Conservation (phyloP, 2,797 vertebrate species). For the Aratinga solstitialis region DNA sequence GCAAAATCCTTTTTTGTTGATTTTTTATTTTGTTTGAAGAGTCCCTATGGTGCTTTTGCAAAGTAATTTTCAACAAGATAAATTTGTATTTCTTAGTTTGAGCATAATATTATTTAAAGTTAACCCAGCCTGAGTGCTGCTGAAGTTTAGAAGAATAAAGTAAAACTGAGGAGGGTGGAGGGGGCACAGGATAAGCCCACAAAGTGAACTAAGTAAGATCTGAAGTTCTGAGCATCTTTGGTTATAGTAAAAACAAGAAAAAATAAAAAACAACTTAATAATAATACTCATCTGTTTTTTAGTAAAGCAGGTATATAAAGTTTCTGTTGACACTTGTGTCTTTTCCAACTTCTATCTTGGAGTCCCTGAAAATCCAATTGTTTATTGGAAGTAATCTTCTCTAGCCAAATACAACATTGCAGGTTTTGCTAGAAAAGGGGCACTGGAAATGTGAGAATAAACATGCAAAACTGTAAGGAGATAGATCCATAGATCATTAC, state of each 20-base stretch:
- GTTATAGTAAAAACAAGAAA: background rate
- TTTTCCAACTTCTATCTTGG: background rate
- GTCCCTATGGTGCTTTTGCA: background rate
- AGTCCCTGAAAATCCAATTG: background rate
- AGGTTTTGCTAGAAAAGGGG: fast-evolving
- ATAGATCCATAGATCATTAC: fast-evolving
- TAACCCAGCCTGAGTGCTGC: background rate
- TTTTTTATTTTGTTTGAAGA: background rate
- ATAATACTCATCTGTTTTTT: background rate
- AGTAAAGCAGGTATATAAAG: background rate
- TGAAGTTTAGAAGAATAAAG: background rate
- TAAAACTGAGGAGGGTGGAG: background rate
- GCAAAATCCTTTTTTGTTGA: background rate
- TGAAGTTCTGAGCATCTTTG: background rate
- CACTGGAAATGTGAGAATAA: background rate
- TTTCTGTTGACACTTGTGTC: background rate
- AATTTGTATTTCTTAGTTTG: background rate
- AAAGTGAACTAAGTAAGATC: background rate
- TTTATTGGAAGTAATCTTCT: background rate
- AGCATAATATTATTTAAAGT: background rate
- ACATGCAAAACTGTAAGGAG: background rate
- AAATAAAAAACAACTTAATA: background rate
- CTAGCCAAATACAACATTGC: background rate
- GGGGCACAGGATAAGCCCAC: background rate
- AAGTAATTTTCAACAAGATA: background rate